Percentiles rank a stretch among this genome's conserved stretches.
These are phyloP conservation scores for Andrena bicolor DNA, from an alignment of 2,888 invertebrate species.

Conservation along the genomic window DNA sequence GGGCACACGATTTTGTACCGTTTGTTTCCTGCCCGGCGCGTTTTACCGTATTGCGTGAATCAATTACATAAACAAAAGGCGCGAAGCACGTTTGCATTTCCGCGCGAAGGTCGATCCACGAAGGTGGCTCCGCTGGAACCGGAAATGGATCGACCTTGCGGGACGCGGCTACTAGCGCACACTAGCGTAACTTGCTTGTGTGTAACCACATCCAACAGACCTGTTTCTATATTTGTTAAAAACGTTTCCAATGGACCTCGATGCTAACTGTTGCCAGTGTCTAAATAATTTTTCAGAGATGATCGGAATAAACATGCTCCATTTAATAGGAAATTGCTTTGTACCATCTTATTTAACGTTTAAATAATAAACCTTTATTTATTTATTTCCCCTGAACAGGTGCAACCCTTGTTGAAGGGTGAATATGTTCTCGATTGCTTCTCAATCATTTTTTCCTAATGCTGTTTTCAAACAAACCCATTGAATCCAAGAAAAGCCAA, in stretches of 20 bases:
- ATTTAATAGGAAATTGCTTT: no score
- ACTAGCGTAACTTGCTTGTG: conserved; percentile 65
- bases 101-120: conserved; percentile 80
- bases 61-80: conserved; percentile 44
- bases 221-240: conserved; percentile 12
- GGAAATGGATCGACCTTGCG: conserved; percentile 84
- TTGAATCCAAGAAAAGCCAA: no score
- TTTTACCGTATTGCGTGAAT: conserved; percentile 45
- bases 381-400: no score
- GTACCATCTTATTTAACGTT: no score
- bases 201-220: conserved; percentile 4
- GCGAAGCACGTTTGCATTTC: conserved; percentile 78
- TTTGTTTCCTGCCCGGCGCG: conserved; percentile 18
- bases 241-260: neutral
- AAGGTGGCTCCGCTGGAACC: conserved; percentile 77
- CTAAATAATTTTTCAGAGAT: neutral
- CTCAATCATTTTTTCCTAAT: no score
- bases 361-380: no score
- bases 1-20: conserved; percentile 20
- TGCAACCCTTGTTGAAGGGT: no score
- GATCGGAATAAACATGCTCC: no score
- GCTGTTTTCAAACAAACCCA: no score
- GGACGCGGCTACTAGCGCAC: conserved; percentile 79
- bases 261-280: rapidly evolving
- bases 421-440: no score